Percentiles rank a stretch among this genome's conserved stretches.
Conservation (phyloP, 2,888 invertebrate species). For the Branchipolynoe longqiensis region DNA sequence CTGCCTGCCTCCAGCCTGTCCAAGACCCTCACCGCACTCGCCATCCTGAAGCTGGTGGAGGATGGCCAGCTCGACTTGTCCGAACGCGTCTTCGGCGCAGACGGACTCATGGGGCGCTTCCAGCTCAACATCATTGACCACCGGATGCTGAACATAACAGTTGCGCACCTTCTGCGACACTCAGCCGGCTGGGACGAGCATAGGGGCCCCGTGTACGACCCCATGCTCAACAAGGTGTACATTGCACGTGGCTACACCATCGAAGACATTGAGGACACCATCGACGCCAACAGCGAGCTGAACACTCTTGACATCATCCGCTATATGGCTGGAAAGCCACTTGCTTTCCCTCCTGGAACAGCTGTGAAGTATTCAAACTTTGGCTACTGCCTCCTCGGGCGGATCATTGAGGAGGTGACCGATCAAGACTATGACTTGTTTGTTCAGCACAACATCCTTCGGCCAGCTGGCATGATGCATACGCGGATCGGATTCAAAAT, state of each 20-base stretch:
- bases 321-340: constrained; percentile 73
- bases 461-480: constrained; percentile 79
- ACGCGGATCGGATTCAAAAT: constrained; percentile 71
- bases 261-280: constrained; percentile 73
- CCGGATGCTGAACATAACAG: constrained; percentile 74
- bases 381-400: constrained; percentile 76
- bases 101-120: constrained; percentile 40
- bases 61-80: constrained; percentile 70
- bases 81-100: constrained; percentile 72
- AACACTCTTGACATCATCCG: constrained; percentile 71
- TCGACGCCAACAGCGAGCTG: constrained; percentile 67
- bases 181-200: constrained; percentile 77
- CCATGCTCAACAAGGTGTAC: constrained; percentile 73
- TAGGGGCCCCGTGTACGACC: constrained; percentile 72
- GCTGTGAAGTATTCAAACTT: constrained; percentile 74
- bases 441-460: constrained; percentile 69
- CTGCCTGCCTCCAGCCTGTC: constrained; percentile 70
- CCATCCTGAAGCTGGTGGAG: constrained; percentile 73
- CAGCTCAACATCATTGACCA: constrained; percentile 67
- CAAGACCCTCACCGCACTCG: constrained; percentile 76
- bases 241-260: constrained; percentile 69
- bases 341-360: constrained; percentile 75
- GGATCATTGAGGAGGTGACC: constrained; percentile 74
- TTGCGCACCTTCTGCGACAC: constrained; percentile 76
- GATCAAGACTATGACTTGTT: constrained; percentile 71